Base-by-base conservation (phyloP, 2,888 invertebrate species). In the Allygus modestus region DNA sequence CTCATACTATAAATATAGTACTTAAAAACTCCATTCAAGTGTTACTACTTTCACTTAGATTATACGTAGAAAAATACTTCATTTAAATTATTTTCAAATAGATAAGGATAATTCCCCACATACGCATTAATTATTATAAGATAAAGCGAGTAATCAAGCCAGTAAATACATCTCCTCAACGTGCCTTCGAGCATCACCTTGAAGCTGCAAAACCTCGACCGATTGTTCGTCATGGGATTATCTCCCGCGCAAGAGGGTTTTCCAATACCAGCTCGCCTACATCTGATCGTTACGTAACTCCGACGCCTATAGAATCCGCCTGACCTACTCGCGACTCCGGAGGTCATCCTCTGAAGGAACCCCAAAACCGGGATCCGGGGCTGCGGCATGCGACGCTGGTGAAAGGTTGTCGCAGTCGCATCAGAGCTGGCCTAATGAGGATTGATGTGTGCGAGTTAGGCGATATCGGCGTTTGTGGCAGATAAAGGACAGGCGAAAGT, bases 381-480 rank as follows among this genome's bases (percentile, higher is more conserved):
- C 17, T 15, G 17, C 12, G 46, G 46, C 46, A 46, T 46, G 46
- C 12, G 11, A 11, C 37, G 37, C 4, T n/a, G 69, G 69, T 69
- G 69, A 69, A 69, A 69, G 69, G 69, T n/a, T 31, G 33, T 28
- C 61, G 37, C n/a, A 37, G 9, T 7, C 5, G 17, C 54, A 54
- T 20, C 20, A 54, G 11, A 7, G 54, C 37, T 46, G 46, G 11
- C 1, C 33, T 69, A 69, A 69, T 69, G 69, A 69, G 69, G 69
- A 69, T 69, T 69, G 69, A 69, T 69, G 69, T 4, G 31, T 69
- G 4, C 61, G 61, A 17, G 46, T 46, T 46, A 4, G 54, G 54
- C 54, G 5, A 23, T 54, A 54, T 54, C 54, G 54, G 54, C 54
- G 20, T 54, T 54, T 11, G 20, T 11, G 46, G 15, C 51, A 17